phyloP scores from a whole-genome alignment of 2,113 vertebrate species.

The Diadophis punctatus region DNA sequence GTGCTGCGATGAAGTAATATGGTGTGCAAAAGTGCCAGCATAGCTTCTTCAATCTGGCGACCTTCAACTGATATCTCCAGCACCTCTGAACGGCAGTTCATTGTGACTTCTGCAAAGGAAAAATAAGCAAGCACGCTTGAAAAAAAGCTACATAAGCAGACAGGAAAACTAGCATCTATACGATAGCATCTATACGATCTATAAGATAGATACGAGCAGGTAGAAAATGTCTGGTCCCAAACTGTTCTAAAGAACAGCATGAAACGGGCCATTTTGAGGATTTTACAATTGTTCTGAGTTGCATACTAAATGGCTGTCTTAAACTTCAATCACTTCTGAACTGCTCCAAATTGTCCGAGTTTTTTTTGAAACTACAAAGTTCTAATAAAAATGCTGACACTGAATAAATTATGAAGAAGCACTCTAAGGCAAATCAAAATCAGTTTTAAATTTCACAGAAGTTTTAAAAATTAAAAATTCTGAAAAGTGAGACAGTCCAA shows the following conservation, averaged over 20 bases:
- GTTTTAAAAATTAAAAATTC: background rate
- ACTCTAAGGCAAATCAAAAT: background rate
- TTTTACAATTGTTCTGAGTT: background rate
- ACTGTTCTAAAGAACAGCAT: background rate
- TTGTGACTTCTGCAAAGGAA: slow-evolving; percentile 35
- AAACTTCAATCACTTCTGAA: background rate
- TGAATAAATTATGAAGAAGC: background rate
- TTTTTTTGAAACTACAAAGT: background rate
- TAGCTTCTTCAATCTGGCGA: slow-evolving; percentile 93
- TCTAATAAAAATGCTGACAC: background rate
- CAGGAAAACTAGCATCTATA: background rate
- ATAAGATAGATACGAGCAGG: background rate
- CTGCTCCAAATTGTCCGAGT: background rate
- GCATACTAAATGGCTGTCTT: background rate
- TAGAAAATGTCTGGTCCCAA: background rate
- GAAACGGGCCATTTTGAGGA: background rate
- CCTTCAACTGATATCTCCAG: slow-evolving; percentile 94
- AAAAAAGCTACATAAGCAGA: background rate
- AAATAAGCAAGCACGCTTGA: accelerated
- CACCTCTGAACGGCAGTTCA: slow-evolving; percentile 96
- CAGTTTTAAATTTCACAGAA: background rate
- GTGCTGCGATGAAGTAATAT: slow-evolving; percentile 93
- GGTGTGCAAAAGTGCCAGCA: slow-evolving; percentile 88
- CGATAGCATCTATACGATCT: too few species aligned
- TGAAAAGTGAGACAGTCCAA: background rate